phyloP scores from a whole-genome alignment of 1,140 invertebrate genomes.

The Dendroctonus ponderosae region DNA sequence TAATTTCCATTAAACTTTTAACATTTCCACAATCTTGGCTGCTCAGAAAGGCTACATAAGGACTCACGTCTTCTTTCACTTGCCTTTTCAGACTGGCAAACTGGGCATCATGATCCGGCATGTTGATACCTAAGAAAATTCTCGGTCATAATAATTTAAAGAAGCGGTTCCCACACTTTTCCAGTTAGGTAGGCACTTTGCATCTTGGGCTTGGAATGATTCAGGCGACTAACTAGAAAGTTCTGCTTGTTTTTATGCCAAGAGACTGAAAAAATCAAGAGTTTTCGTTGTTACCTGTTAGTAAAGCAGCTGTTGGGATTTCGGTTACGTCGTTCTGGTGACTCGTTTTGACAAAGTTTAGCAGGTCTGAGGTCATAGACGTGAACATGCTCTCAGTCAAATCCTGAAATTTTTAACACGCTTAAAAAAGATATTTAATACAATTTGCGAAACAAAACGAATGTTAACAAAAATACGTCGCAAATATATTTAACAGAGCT shows the following conservation, averaged over 20 bases:
- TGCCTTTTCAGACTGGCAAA: conserved; percentile 60
- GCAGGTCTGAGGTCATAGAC: conserved; percentile 55
- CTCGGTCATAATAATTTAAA: no score
- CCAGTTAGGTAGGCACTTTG: not conserved
- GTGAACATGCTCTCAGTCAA: no score
- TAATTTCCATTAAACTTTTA: no score
- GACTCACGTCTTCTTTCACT: conserved; percentile 59
- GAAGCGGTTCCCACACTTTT: no score
- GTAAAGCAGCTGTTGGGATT: conserved; percentile 59
- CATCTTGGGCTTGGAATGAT: not conserved
- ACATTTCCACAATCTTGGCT: conserved; percentile 67
- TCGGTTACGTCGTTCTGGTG: conserved; percentile 48
- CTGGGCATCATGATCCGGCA: conserved; percentile 72
- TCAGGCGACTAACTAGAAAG: no score
- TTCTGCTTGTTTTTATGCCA: no score
- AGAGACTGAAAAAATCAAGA: not conserved
- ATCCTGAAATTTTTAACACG: no score
- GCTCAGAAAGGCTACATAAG: conserved; percentile 65
- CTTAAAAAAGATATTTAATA: no score
- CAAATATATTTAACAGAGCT: no score
- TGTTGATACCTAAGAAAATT: conserved; percentile 59
- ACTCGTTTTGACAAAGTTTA: conserved; percentile 54
- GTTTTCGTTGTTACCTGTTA: conserved; percentile 52
- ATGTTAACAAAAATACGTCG: conserved; percentile 54
- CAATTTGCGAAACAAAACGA: no score